phyloP scores from a whole-genome alignment of 2,797 vertebrate species.

The Sebastes iracundus region DNA sequence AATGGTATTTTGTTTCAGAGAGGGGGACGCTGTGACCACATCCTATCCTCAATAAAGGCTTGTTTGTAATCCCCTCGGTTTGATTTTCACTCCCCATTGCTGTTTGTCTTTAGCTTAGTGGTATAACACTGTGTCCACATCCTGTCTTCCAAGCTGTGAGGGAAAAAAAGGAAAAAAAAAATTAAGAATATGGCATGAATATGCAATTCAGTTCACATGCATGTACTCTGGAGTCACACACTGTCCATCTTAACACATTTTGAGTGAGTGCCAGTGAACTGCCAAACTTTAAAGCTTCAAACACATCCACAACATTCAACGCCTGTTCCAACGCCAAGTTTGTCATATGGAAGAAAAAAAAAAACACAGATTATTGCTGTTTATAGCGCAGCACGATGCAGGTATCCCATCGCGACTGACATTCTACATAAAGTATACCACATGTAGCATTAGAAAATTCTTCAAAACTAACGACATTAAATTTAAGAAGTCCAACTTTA shows the following conservation, averaged over 20 bases:
- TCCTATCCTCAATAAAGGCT: slow-evolving; percentile 32
- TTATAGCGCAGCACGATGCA: slow-evolving; percentile 42
- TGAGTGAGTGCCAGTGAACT: slow-evolving; percentile 16
- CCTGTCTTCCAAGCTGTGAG: slow-evolving; percentile 38
- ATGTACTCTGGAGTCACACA: not conserved
- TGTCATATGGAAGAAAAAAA: slow-evolving; percentile 34
- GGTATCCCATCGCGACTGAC: slow-evolving; percentile 46
- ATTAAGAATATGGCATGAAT: not conserved
- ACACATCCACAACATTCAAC: slow-evolving; percentile 30
- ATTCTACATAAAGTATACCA: slow-evolving; percentile 20
- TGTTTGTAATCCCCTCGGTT: slow-evolving; percentile 29
- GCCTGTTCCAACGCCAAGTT: slow-evolving; percentile 25
- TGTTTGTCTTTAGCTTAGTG: slow-evolving; percentile 51
- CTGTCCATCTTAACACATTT: slow-evolving; percentile 23
- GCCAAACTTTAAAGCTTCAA: slow-evolving; percentile 32
- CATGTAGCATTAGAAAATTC: not conserved
- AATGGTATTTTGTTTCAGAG: slow-evolving; percentile 28
- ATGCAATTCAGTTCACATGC: not conserved
- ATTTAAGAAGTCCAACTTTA: not conserved
- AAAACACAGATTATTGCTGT: slow-evolving; percentile 45
- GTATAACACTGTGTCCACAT: slow-evolving; percentile 56
- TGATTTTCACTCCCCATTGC: slow-evolving; percentile 33
- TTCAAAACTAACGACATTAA: not conserved
- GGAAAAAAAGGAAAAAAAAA: not conserved
- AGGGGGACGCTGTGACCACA: slow-evolving; percentile 39